Evolutionary conservation across 2,113 vertebrate genomes (phyloP).

Genomic region (Antechinus stuartii): DNA sequence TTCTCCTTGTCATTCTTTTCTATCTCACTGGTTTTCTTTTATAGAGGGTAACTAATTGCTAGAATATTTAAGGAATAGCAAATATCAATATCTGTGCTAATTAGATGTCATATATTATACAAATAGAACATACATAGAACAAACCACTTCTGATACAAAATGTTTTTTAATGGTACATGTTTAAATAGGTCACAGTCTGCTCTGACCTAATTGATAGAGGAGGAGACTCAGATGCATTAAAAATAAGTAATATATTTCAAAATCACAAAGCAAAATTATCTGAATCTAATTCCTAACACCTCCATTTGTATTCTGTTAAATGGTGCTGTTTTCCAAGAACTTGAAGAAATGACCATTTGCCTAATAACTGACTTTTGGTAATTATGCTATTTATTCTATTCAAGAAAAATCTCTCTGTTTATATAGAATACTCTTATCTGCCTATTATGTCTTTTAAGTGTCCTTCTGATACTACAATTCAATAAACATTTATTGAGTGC

Average conservation of each 20-base stretch:
- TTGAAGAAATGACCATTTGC: not conserved
- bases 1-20: not conserved
- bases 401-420: too few relatives aligned
- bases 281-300: not conserved
- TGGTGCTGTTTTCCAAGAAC: not conserved
- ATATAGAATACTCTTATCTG: not conserved
- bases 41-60: not conserved
- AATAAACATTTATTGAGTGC: not conserved
- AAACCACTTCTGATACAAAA: not conserved
- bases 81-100: not conserved
- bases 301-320: not conserved
- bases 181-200: not conserved
- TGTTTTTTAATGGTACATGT: not conserved
- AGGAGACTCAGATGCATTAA: not conserved
- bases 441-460: not conserved
- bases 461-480: not conserved
- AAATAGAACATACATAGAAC: not conserved
- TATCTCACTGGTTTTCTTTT: not conserved
- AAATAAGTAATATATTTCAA: not conserved
- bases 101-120: not conserved
- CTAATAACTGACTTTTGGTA: not conserved
- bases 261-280: not conserved
- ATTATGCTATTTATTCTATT: not conserved
- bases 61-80: not conserved
- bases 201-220: not conserved